These are phyloP conservation scores for Scaptomyza hsui DNA, from an alignment of 1,140 invertebrate genomes.

Conservation along the genomic window DNA sequence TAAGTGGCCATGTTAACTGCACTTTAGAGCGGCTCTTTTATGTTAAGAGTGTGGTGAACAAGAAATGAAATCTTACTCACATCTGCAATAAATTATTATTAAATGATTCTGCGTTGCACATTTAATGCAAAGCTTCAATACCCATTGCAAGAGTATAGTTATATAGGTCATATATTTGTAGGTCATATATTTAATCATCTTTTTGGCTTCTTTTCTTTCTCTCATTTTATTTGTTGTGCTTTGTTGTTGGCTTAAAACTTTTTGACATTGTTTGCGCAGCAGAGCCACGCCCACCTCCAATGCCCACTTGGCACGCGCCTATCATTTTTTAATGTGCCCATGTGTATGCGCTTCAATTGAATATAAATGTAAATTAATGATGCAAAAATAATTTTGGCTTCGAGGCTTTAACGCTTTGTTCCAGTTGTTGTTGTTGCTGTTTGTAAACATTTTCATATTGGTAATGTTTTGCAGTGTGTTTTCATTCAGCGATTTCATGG, in stretches of 20 bases:
- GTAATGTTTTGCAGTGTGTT: slow-evolving; percentile 26
- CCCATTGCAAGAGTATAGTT: slow-evolving; percentile 2
- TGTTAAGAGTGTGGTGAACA: too few relatives aligned
- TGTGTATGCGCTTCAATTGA: slow-evolving; percentile 81
- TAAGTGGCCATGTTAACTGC: background rate
- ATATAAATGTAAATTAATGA: slow-evolving; percentile 83
- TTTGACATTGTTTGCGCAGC: slow-evolving; percentile 29
- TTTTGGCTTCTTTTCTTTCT: slow-evolving; percentile 12
- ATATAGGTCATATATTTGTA: slow-evolving; percentile 7
- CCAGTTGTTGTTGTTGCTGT: slow-evolving; percentile 33
- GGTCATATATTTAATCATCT: slow-evolving; percentile 19
- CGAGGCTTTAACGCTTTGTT: slow-evolving; percentile 55
- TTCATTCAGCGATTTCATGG: slow-evolving; percentile 60
- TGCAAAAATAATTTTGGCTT: slow-evolving; percentile 82
- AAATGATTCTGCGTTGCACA: background rate
- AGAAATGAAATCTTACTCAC: too few relatives aligned
- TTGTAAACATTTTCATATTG: slow-evolving; percentile 73
- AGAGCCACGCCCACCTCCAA: slow-evolving; percentile 19
- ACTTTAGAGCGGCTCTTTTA: background rate
- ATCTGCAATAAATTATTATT: background rate
- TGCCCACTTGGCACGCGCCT: slow-evolving; percentile 59
- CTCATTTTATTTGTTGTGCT: slow-evolving; percentile 26
- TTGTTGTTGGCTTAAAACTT: slow-evolving; percentile 47
- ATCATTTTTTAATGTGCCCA: slow-evolving; percentile 41
- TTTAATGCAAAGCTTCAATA: background rate